These are phyloP conservation scores for Ptychodera flava DNA, from an alignment of 35 echinoderm and acorn worm species.

Conservation along the genomic window DNA sequence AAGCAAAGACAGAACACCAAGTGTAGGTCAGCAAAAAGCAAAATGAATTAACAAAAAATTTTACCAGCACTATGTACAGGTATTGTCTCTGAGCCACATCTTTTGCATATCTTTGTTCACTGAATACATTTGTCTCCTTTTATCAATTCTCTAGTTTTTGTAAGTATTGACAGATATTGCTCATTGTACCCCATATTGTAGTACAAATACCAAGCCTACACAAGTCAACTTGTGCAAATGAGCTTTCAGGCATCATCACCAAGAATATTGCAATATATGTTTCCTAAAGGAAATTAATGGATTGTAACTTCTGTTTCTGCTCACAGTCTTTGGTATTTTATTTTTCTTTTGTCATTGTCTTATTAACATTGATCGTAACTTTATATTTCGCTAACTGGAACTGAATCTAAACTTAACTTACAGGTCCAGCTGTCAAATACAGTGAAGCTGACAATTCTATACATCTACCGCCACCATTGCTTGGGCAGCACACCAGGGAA, in stretches of 20 bases:
- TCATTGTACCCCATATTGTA: not conserved
- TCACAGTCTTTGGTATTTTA: too few species aligned
- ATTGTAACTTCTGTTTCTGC: too few species aligned
- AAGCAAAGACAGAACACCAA: not conserved
- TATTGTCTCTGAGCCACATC: not conserved
- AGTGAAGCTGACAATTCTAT: constrained; percentile 20
- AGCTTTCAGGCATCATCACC: too few species aligned
- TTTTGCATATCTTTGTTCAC: not conserved
- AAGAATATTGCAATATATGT: too few species aligned
- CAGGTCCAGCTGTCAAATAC: constrained; percentile 63
- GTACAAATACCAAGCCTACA: too few species aligned
- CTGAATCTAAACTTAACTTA: too few species aligned
- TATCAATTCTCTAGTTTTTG: not conserved
- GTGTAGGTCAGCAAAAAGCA: not conserved
- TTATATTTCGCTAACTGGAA: too few species aligned
- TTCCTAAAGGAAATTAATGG: too few species aligned
- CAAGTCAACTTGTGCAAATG: too few species aligned
- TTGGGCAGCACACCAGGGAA: constrained; percentile 46
- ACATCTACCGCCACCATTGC: constrained; percentile 20
- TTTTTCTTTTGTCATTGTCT: too few species aligned
- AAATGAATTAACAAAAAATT: not conserved
- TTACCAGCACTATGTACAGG: not conserved
- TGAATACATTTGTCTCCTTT: too few species aligned
- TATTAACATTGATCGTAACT: too few species aligned
- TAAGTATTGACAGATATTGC: not conserved